A percentile compares a stretch with the other conserved stretches of the same genome.
These are phyloP conservation scores for Romanogobio albipinnatus DNA, from an alignment of 2,113 vertebrate species.

Conservation along the genomic window DNA sequence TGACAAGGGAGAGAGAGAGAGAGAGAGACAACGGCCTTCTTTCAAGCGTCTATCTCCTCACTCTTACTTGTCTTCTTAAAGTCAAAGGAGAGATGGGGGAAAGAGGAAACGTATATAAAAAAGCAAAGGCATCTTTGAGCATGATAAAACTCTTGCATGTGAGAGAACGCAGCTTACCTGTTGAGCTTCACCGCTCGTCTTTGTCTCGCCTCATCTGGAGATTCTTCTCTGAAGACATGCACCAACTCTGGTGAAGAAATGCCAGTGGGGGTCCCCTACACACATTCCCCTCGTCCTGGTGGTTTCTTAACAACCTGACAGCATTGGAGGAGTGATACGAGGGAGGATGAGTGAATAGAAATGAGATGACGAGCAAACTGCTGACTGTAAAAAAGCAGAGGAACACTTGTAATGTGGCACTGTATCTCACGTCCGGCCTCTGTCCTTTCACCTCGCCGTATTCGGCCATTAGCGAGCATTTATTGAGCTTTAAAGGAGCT, in stretches of 20 bases:
- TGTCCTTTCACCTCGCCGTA: conserved; percentile 18
- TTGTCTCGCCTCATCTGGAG: conserved; percentile 70
- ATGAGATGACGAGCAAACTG: conserved; percentile 49
- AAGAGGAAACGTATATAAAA: conserved; percentile 30
- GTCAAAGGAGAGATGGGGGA: conserved; percentile 57
- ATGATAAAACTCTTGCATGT: conserved; percentile 69
- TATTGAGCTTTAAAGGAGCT: conserved; percentile 4
- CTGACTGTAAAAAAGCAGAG: conserved; percentile 46
- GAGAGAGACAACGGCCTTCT: conserved; percentile 61
- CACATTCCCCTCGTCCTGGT: conserved; percentile 58
- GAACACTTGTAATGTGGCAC: conserved; percentile 4
- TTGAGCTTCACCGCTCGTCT: conserved; percentile 67
- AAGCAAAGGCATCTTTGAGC: conserved; percentile 64
- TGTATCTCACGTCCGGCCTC: neutral
- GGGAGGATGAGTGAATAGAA: conserved; percentile 17
- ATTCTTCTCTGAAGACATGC: conserved; percentile 69
- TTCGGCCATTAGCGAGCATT: neutral
- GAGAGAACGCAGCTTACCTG: conserved; percentile 71
- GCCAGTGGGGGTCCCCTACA: conserved; percentile 66
- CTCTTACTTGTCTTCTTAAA: conserved; percentile 64
- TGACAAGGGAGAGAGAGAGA: conserved; percentile 29
- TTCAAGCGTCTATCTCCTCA: conserved; percentile 67
- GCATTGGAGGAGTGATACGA: conserved; percentile 24
- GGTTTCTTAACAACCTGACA: conserved; percentile 36
- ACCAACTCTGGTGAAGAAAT: conserved; percentile 67